These are phyloP conservation scores for Pammene fasciana DNA, from an alignment of 2,888 invertebrate species.

Conservation along the genomic window DNA sequence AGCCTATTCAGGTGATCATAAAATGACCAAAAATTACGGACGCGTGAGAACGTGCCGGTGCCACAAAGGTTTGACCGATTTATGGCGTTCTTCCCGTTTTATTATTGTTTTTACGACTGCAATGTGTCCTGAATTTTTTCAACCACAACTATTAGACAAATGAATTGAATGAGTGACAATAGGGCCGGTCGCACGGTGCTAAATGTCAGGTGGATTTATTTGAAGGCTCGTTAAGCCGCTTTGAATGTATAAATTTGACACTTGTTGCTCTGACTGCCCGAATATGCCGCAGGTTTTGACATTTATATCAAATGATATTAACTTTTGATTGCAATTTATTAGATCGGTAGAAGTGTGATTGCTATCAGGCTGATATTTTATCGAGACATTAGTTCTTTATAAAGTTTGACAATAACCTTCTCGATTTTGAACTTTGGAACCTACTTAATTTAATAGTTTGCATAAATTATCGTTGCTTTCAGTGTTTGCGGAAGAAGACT, in stretches of 20 bases:
- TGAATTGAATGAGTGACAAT: slow-evolving; percentile 29
- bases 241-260: slow-evolving; percentile 38
- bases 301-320: slow-evolving; percentile 20
- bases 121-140: slow-evolving; percentile 44
- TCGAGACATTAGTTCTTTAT: too few species aligned
- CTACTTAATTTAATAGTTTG: slow-evolving; percentile 10
- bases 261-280: slow-evolving; percentile 28
- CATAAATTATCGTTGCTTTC: slow-evolving; percentile 10
- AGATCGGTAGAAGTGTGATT: background rate
- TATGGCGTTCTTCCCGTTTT: slow-evolving; percentile 57
- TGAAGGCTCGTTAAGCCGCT: slow-evolving; percentile 29
- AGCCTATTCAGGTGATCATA: slow-evolving; percentile 20
- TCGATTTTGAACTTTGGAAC: too few species aligned
- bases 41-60: slow-evolving; percentile 51
- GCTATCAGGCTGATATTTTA: too few species aligned
- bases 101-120: slow-evolving; percentile 44
- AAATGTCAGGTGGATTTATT: slow-evolving; percentile 45
- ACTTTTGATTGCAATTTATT: slow-evolving; percentile 21
- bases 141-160: slow-evolving; percentile 30
- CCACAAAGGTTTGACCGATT: slow-evolving; percentile 52
- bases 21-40: slow-evolving; percentile 48
- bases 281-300: slow-evolving; percentile 26
- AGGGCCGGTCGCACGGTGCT: slow-evolving; percentile 44
- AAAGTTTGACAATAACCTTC: too few species aligned
- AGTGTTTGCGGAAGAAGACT: slow-evolving; percentile 20